Base-by-base conservation (phyloP, 1,140 invertebrate genomes). In the Dendrolimus punctatus region DNA sequence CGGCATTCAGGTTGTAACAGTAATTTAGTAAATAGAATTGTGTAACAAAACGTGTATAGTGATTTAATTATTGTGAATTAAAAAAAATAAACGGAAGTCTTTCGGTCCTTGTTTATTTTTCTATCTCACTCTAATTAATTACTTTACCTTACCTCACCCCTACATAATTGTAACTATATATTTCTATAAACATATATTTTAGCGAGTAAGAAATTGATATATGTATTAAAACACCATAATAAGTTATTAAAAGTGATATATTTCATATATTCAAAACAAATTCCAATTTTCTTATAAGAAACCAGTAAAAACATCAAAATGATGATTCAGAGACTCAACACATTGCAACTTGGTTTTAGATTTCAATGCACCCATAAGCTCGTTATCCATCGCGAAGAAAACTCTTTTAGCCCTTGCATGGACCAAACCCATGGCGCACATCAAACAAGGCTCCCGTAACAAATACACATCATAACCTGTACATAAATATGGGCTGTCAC, bases 391-490 rank as follows among this genome's bases (percentile, higher is more conserved):
- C 8, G 90, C 89, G 74, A 95, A 98, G 78, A 98, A 98, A 0
- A 98, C 91, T 62, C 94, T 89, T 39, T 91, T 91, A 0, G 92
- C 91, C 62, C 98, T 87, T 38, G 95, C 95, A 84, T 99, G 98
- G 1, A 98, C 89, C 46, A 99, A 80, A 1, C 94, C 97, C 97
- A 99, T 99, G 0, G 95, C 90, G 87, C 98, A 98, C 91, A 99
- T 96, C 3, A 95, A 74, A 84, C 98, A 99, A 0, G 97, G 97
- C 75, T 99, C 97, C 53, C 89, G 88, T 2, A 92, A 91, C 8
- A 96, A 72, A 75, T 97, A 98, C 2, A 95, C 76, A 87, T 96
- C 94, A 84, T 95, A 97, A 6, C 93, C 93, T 0, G 96, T 98
- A 81, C 96, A 98, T 5, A 98, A 85, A 80, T 98, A 99, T 0